Percentiles rank a stretch among this genome's conserved stretches.
Evolutionary conservation across 2,113 vertebrate species (phyloP).

Genomic region (Ramphastos sulfuratus): DNA sequence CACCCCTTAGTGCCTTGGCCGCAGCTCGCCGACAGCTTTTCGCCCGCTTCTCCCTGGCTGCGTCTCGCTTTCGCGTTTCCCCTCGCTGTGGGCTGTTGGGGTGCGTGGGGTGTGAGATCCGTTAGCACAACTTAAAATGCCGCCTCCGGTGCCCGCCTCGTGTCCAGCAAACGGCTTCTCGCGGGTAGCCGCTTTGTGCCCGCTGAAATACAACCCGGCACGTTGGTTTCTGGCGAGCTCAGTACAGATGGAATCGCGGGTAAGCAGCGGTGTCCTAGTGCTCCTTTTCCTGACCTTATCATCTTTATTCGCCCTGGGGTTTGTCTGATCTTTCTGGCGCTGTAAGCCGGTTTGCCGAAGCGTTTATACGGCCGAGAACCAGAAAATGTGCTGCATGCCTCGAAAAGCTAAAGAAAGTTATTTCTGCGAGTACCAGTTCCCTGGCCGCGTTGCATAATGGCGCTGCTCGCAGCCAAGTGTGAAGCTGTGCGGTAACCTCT

Average conservation of each 20-base stretch:
- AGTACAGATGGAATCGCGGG: rapidly evolving
- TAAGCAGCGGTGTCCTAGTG: neutral
- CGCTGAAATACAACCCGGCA: rapidly evolving
- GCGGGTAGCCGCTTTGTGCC: neutral
- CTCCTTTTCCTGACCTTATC: rapidly evolving
- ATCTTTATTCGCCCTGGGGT: neutral
- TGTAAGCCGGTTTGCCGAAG: rapidly evolving
- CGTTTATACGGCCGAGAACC: neutral
- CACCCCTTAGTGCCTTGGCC: neutral
- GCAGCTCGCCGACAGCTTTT: neutral
- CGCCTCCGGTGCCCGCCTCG: rapidly evolving
- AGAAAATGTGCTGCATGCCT: neutral
- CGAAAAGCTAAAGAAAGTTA: neutral
- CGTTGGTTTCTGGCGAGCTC: rapidly evolving
- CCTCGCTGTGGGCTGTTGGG: rapidly evolving
- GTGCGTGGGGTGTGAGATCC: neutral
- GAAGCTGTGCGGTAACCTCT: neutral
- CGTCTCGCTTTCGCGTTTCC: neutral
- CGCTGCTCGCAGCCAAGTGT: neutral
- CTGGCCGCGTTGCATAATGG: neutral
- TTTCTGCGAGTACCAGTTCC: neutral
- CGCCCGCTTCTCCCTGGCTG: neutral
- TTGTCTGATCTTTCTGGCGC: neutral
- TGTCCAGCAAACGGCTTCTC: rapidly evolving
- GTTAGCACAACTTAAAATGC: neutral